Evolutionary conservation across 2,113 vertebrate species (phyloP).

Genomic region (Nesogale talazaci): DNA sequence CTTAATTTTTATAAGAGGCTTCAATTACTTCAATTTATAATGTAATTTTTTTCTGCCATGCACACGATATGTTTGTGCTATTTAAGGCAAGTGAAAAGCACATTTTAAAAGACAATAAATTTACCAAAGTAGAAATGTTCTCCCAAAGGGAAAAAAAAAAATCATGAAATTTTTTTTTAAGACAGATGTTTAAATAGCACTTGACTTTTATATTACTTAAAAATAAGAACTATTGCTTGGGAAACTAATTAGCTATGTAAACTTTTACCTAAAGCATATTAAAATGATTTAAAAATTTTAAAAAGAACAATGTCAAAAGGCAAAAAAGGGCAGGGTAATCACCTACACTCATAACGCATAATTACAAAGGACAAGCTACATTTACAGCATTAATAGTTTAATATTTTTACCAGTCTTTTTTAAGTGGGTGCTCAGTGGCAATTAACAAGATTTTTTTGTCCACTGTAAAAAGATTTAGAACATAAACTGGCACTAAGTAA

Average conservation of each 20-base stretch:
- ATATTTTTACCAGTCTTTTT: constrained; percentile 68
- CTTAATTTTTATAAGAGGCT: constrained; percentile 31
- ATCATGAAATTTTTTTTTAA: constrained; percentile 37
- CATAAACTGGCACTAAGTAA: constrained; percentile 57
- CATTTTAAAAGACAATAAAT: constrained; percentile 75
- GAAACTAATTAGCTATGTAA: neutral
- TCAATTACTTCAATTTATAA: constrained; percentile 65
- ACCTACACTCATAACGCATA: constrained; percentile 46
- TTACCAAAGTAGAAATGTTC: constrained; percentile 70
- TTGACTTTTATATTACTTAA: constrained; percentile 71
- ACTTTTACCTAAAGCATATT: neutral
- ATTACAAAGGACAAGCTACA: constrained; percentile 69
- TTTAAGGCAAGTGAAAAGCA: constrained; percentile 76
- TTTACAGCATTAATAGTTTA: constrained; percentile 67
- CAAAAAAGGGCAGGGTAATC: constrained; percentile 29
- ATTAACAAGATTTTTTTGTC: constrained; percentile 62
- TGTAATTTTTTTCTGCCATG: constrained; percentile 60
- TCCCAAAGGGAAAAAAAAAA: constrained; percentile 57
- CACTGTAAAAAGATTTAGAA: constrained; percentile 66
- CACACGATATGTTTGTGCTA: constrained; percentile 63
- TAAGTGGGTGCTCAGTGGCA: constrained; percentile 26
- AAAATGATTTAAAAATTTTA: neutral
- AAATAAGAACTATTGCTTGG: constrained; percentile 21
- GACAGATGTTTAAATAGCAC: constrained; percentile 74
- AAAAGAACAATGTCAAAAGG: neutral